phyloP scores from a whole-genome alignment of 2,113 vertebrate genomes.

The Charina bottae region DNA sequence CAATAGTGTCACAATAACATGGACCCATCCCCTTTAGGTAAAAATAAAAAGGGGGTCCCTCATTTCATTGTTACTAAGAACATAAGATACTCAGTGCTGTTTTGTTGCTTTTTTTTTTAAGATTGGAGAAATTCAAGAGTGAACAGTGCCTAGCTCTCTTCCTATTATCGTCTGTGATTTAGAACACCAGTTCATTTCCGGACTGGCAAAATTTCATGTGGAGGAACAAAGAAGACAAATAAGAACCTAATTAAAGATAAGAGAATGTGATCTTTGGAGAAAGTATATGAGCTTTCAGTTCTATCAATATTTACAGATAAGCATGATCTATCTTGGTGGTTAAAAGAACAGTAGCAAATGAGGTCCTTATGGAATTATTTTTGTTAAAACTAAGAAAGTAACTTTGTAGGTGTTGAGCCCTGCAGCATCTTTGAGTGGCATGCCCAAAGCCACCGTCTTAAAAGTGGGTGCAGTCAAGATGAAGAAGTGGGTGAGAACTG shows the following conservation, averaged over 20 bases:
- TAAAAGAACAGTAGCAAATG: conserved; percentile 11
- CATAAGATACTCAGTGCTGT: neutral
- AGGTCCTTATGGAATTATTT: neutral
- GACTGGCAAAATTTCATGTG: conserved; percentile 15
- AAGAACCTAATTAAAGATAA: conserved; percentile 30
- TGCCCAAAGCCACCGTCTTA: neutral
- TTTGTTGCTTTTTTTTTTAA: neutral
- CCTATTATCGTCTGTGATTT: neutral
- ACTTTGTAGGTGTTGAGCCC: neutral
- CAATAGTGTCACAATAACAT: neutral
- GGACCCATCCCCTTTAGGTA: neutral
- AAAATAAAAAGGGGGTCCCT: neutral
- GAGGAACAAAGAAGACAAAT: conserved; percentile 13
- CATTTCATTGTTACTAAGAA: neutral
- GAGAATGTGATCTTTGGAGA: conserved; percentile 2
- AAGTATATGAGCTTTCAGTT: conserved; percentile 12
- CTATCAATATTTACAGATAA: conserved; percentile 20
- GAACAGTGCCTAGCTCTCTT: neutral
- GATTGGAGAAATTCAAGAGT: neutral
- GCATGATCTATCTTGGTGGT: conserved; percentile 11
- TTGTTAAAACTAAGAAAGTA: neutral
- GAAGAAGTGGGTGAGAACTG: neutral
- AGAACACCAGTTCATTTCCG: conserved; percentile 9
- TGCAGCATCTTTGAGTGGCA: neutral
- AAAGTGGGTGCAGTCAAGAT: neutral